Evolutionary conservation across 2,113 vertebrate species (phyloP), one percentile per base, ranked within the genome.

Genomic region (Spea bombifrons): DNA sequence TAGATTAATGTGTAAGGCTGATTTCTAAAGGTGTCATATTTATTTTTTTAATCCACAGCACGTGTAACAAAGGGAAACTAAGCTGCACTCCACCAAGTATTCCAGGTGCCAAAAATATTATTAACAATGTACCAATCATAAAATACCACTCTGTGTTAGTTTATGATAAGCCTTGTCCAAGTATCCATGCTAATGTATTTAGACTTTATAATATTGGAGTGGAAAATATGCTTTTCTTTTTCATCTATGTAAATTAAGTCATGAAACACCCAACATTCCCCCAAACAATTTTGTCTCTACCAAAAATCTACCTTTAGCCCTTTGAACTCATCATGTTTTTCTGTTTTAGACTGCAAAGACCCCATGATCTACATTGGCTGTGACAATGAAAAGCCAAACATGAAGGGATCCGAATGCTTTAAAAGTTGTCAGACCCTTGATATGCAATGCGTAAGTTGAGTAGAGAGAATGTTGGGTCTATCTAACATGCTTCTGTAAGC

Each of bases 281-380:
- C 30, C 30, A 30, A 30, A 30, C 30, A 30, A 30, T 30, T 30
- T 30, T 30, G 30, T 30, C 30, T 30, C 30, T 30, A 30, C 30
- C 30, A 30, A 30, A 30, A 30, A 30, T 30, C 30, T 2, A 30
- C 30, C 30, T 30, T 30, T 30, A 30, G 1, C 30, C 30, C 30
- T 30, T 30, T 30, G 30, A 30, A 30, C 30, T 30, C 30, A 30
- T 30, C 7, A 59, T 59, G 9, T 59, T 9, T 59, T 13, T 59
- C 15, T 13, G 9, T 13, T 13, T 13, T 52, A 94, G 90, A 66
- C 3, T 97, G 96, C 46, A 0, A 5, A 44, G 66, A 85, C 46
- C 95, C 95, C 30, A 92, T 92, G 94, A 83, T 90, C 55, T 93
- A 90, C 83, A 87, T 93, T 10, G 84, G 95, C 86, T 97, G 96